Evolutionary conservation across 2,888 invertebrate species (phyloP), one percentile per base, ranked within the genome.

Genomic region (Notodonta dromedarius): DNA sequence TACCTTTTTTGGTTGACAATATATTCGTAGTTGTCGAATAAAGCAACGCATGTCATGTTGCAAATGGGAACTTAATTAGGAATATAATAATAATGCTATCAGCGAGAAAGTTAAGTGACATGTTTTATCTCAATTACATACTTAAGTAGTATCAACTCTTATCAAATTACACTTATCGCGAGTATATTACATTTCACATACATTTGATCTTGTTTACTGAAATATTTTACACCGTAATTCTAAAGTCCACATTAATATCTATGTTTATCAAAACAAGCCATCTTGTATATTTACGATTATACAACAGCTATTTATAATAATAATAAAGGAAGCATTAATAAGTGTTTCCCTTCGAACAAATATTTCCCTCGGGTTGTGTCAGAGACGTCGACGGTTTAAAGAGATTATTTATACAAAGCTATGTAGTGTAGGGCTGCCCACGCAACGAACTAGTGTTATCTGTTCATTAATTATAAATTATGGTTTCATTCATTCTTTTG

Each of bases 391-490:
- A 24, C 24, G 24, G 24, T 2, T 24, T 24, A 1, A 2, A 24
- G 24, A 24, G 24, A 24, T 24, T 24, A 24, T 24, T 24, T 70
- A 65, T 51, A 11, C 44, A 42, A 54, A 11, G 42, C 67, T 59
- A 54, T 59, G 53, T 16, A 24, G 16, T 59, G 53, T 16, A 24
- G 16, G 52, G 6, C 52, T 46, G 56, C 63, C 46, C 53, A 69
- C 57, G 63, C 59, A 42, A 50, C 39, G 8, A 4, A 62, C 12
- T 32, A 42, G 4, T 56, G 57, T 59, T 48, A 58, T 61, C 35
- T 52, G 54, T 57, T 65, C 73, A 82, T 14, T 74, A 72, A 77
- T 72, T 76, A n/a, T n/a, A 46, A 46, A 4, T 46, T 46, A n/a
- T 46, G 5, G n/a, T 46, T 46, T 6, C 4, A 11, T 46, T 13